Evolutionary conservation across 2,797 vertebrate species (phyloP).

Genomic region (Takifugu ocellatus): DNA sequence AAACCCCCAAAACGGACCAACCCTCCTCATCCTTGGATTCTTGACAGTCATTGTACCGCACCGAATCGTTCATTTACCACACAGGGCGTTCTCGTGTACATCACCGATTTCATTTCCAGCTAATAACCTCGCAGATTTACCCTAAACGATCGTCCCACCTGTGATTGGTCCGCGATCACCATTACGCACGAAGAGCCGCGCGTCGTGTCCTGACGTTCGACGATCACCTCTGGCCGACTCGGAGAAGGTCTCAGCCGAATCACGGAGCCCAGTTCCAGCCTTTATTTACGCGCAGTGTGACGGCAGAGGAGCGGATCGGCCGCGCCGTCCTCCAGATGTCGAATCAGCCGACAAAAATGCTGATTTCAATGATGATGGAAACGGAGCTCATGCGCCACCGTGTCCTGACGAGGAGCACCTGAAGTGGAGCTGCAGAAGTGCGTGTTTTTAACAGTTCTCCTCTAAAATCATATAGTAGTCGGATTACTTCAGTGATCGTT

Average conservation of each 20-base stretch:
- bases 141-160: slow-evolving; percentile 52
- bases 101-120: slow-evolving; percentile 12
- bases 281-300: neutral
- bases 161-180: slow-evolving; percentile 60
- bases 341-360: no score
- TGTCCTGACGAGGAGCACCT: no score
- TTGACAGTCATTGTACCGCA: neutral
- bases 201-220: slow-evolving; percentile 56
- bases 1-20: slow-evolving; percentile 1
- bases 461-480: no score
- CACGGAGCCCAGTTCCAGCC: neutral
- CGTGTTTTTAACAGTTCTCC: no score
- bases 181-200: slow-evolving; percentile 59
- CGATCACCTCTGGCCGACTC: slow-evolving; percentile 55
- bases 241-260: slow-evolving; percentile 25
- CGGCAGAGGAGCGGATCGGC: no score
- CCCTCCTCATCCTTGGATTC: neutral
- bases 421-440: no score
- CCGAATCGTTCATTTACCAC: no score
- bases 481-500: neutral
- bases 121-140: slow-evolving; percentile 50
- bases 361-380: no score
- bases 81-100: no score
- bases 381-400: no score
- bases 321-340: no score